Conservation (phyloP, 2,888 invertebrate genomes). For the Autographa pulchrina region DNA sequence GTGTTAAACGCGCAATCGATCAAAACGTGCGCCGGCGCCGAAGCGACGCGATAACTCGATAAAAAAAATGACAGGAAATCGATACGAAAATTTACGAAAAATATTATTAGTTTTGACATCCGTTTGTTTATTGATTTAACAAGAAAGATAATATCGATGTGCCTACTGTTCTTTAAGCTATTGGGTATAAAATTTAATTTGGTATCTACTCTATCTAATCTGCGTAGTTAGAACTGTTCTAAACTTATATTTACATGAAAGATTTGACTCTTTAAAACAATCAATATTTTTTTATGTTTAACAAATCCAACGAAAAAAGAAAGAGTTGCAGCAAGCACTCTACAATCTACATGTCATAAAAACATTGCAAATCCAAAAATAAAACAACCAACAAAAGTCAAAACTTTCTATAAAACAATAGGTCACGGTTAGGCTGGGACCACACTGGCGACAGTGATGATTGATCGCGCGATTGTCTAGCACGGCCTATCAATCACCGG, state of each 20-base stretch:
- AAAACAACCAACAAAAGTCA: constrained; percentile 9
- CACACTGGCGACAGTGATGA: constrained; percentile 70
- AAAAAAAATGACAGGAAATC: constrained; percentile 51
- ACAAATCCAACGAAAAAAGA: too few species aligned
- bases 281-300: too few species aligned
- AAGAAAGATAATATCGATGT: neutral
- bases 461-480: constrained; percentile 75
- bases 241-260: too few species aligned
- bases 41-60: constrained; percentile 58
- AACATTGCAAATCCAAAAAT: constrained; percentile 12
- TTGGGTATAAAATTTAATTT: too few species aligned
- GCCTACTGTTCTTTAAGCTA: too few species aligned
- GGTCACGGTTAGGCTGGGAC: constrained; percentile 62
- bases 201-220: too few species aligned
- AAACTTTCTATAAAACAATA: constrained; percentile 60
- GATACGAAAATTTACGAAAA: constrained; percentile 48
- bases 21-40: constrained; percentile 71
- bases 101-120: constrained; percentile 12
- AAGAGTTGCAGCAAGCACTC: neutral
- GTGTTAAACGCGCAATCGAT: constrained; percentile 70
- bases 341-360: neutral
- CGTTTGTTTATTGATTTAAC: neutral
- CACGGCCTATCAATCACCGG: constrained; percentile 73
- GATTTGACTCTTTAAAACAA: too few species aligned
- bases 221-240: too few species aligned